Base-by-base conservation (phyloP, 2,797 vertebrate species). In the Linurgus olivaceus region DNA sequence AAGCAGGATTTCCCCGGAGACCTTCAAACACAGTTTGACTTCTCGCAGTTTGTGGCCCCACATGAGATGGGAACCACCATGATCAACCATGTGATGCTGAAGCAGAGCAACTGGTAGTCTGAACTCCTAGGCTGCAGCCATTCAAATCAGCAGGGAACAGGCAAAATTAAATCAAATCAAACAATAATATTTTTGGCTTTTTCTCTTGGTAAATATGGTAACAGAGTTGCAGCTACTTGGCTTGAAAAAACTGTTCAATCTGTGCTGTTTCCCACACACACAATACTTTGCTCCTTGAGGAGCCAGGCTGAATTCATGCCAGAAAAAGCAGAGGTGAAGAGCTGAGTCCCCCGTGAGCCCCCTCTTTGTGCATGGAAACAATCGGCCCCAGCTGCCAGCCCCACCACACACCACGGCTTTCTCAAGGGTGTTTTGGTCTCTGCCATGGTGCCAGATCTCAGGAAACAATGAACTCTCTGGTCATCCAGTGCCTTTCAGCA, bases 281-380 rank as follows among this genome's bases (percentile, higher is more conserved):
- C 76, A 80, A 63, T 65, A 33, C 37, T 18, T 19, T 1, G 11
- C 37, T 73, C 74, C 87, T 72, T 5, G 9, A 59, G 66, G 26
- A 42, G 21, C 10, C 74, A 81, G 92, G 81, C 77, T 84, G 92
- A 93, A 92, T 78, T 74, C 71, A 63, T 3, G 17, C 85, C 85
- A 83, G 62, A 33, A 57, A 44, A 84, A 61, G n/a, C 65, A 86
- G 77, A 76, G 63, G 67, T 57, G 92, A 93, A 65, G 45, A 68
- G 77, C 47, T 0, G 29, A 68, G 37, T 29, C 25, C 33, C 57
- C 67, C 0, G 0, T 3, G 5, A 93, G 31, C n/a, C 23, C n/a
- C 38, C 8, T 40, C 78, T 72, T 17, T 50, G 55, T 80, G 28
- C 16, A 17, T n/a, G 80, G 52, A 59, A 93, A 62, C 0, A 2